Evolutionary conservation across 92 coral and sea anemone species (phyloP).

Genomic region (Parazoanthus atlanticus): DNA sequence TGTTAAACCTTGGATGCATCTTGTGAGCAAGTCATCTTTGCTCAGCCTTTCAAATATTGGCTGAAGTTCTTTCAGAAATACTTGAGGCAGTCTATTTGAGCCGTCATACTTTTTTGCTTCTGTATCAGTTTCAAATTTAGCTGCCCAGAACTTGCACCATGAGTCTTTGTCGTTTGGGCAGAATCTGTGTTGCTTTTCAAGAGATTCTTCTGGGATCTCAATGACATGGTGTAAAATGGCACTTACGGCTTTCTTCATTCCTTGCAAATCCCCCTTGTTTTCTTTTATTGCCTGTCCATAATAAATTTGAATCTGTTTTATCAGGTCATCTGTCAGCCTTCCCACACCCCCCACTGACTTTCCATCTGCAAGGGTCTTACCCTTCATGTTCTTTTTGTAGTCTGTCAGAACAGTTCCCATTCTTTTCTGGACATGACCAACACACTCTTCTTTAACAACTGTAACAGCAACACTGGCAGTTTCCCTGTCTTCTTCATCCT

Average conservation of each 20-base stretch:
- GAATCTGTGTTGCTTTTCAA: conserved; percentile 52
- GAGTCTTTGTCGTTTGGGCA: conserved; percentile 58
- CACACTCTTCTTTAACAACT: too few relatives aligned
- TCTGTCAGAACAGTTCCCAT: conserved; percentile 51
- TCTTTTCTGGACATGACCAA: conserved; percentile 62
- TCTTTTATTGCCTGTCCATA: conserved; percentile 52
- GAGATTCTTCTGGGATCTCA: too few relatives aligned
- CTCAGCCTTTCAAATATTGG: conserved; percentile 36
- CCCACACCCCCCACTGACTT: conserved; percentile 50
- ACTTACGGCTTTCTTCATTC: too few relatives aligned
- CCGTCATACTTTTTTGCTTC: conserved; percentile 16
- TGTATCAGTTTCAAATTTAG: too few relatives aligned
- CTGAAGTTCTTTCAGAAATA: conserved; percentile 32
- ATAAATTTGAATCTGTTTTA: conserved; percentile 58
- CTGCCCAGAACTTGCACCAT: conserved; percentile 68
- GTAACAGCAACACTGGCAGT: too few relatives aligned
- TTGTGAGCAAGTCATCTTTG: conserved; percentile 31
- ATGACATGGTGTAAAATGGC: too few relatives aligned
- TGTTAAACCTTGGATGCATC: conserved; percentile 10
- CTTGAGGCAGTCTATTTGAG: conserved; percentile 38
- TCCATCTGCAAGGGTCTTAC: conserved; percentile 57
- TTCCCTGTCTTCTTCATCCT: too few relatives aligned
- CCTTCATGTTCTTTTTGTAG: conserved; percentile 37
- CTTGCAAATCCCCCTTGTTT: not conserved
- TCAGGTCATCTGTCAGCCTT: conserved; percentile 53